Conservation (phyloP, 2,113 vertebrate species). For the Dendrocopos noguchii region DNA sequence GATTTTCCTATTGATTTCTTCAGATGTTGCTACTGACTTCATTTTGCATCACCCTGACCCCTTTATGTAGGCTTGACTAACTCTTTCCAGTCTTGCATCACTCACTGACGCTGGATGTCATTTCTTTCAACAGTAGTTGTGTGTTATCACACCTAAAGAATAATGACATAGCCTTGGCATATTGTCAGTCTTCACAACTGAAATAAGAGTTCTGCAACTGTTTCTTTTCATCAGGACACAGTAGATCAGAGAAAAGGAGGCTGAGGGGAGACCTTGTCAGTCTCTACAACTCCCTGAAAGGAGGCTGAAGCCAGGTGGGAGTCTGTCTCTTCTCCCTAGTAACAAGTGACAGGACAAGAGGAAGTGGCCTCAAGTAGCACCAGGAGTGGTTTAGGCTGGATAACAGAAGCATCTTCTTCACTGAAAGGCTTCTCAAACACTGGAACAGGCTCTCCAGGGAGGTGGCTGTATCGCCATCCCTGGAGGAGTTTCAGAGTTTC, state of each 20-base stretch:
- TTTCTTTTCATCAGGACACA: neutral
- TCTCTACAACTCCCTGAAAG: no score
- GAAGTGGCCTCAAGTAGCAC: no score
- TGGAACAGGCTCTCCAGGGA: no score
- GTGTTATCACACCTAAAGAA: neutral
- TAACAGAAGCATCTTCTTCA: no score
- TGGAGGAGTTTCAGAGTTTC: no score
- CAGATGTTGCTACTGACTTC: neutral
- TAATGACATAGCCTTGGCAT: neutral
- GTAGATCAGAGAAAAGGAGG: neutral
- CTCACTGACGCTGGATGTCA: neutral
- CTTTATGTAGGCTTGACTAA: neutral
- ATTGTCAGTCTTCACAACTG: accelerated
- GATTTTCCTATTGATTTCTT: neutral
- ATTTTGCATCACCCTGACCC: neutral
- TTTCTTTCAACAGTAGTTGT: neutral
- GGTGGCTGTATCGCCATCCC: no score
- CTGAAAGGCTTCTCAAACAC: no score
- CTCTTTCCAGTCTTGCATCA: neutral
- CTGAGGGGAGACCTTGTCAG: no score
- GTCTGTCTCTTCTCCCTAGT: no score
- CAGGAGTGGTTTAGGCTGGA: no score
- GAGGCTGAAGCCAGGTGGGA: no score
- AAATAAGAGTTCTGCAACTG: neutral
- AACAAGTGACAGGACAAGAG: no score